Base-by-base conservation (phyloP, 2,888 invertebrate genomes). In the Dusona sp. region DNA sequence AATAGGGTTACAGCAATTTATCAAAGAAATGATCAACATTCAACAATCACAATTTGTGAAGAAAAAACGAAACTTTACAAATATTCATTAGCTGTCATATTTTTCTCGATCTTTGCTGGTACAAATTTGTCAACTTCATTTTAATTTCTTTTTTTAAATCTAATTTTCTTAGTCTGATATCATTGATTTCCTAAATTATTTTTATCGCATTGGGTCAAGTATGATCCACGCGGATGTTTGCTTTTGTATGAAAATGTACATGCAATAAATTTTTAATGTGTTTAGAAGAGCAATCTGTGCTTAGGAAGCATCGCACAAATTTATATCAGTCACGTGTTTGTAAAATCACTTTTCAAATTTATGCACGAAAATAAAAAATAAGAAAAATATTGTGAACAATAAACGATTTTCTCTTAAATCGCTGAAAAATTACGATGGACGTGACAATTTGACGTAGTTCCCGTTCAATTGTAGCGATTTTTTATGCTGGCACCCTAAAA, bases 141-240 rank as follows among this genome's bases (percentile, higher is more conserved):
- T 29, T 48, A 8, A 6, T 48, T 16, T 61, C 3, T 61, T 61
- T 61, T 61, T n/a, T n/a, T n/a, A n/a, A 61, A 16, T 42, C 29
- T 29, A 4, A 29, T 13, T 16, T 61, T 61, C 16, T 4, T 16
- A 48, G 48, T 48, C 8, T n/a, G 45, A 70, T 45, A 16, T 42
- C 25, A 70, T 70, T 29, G 29, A 70, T 48, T 48, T 70, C 48
- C 48, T 19, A 70, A 48, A 38, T 29, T 70, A 48, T 45, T 38
- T 48, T 70, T 70, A 48, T 48, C 70, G 48, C 70, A 48, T 70
- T 33, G 48, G 29, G 70, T 70, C 19, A 45, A 48, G 70, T 48
- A 70, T 70, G 70, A 70, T 48, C 48, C 70, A 70, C 19, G 48
- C 70, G 45, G 48, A 70, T 70, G 45, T 70, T 70, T 70, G 29